A percentile compares a stretch with the other conserved stretches of the same genome.
These are phyloP conservation scores for Agrypnus murinus DNA, from an alignment of 2,888 invertebrate species.

Conservation along the genomic window DNA sequence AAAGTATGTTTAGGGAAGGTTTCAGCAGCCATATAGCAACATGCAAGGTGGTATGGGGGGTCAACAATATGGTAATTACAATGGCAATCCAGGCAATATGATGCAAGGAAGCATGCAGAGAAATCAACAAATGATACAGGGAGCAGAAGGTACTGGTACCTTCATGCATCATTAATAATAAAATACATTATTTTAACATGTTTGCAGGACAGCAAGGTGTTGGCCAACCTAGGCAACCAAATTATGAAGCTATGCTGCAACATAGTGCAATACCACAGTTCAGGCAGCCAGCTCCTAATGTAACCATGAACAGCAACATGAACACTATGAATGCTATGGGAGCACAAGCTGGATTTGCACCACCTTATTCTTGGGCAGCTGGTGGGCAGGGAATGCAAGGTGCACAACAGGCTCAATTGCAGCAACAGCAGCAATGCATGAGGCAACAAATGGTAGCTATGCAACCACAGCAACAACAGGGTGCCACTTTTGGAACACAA, in stretches of 20 bases:
- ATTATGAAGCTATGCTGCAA: constrained; percentile 68
- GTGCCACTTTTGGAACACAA: constrained; percentile 72
- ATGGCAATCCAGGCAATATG: constrained; percentile 71
- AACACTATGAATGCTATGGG: constrained; percentile 78
- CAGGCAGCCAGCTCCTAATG: constrained; percentile 86
- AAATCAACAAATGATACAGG: constrained; percentile 68
- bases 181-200: too few relatives aligned
- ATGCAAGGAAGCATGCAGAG: constrained; percentile 63
- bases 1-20: constrained; percentile 71
- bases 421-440: constrained; percentile 73
- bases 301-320: constrained; percentile 91
- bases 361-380: constrained; percentile 84
- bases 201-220: constrained; percentile 73
- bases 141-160: constrained; percentile 61
- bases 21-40: constrained; percentile 75
- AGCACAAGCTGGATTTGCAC: constrained; percentile 79
- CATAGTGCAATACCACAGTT: constrained; percentile 79
- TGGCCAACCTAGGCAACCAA: constrained; percentile 71
- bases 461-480: constrained; percentile 76
- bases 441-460: constrained; percentile 81
- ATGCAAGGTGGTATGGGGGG: constrained; percentile 78
- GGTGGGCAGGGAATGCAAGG: constrained; percentile 60
- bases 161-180: too few relatives aligned
- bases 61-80: constrained; percentile 79
- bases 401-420: constrained; percentile 64